Evolutionary conservation across 2,113 vertebrate species (phyloP), one percentile per base, ranked within the genome.

Genomic region (Aegotheles bennettii): DNA sequence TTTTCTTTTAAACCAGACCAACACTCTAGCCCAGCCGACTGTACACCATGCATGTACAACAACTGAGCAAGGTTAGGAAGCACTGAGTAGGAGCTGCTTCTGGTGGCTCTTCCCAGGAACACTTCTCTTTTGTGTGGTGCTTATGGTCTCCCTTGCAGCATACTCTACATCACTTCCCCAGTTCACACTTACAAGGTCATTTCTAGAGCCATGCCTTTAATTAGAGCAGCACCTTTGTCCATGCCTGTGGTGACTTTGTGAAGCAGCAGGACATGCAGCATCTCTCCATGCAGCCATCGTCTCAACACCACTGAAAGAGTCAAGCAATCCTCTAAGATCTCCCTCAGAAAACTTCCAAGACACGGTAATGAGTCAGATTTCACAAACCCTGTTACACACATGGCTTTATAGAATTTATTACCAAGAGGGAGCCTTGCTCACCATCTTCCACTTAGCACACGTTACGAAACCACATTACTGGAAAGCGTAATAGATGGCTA

Each of bases 1-100:
- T 91, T 84, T 87, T 68, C 64, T 78, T 87, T 84, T 70, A 89
- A 87, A 79, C 18, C 43, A 93, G 67, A 83, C n/a, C 61, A 88
- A 91, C 51, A 77, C 53, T 76, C 57, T 68, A 90, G 47, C 26
- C 57, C 61, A 60, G 67, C 8, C 24, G 19, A 40, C 51, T 12
- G 31, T 5, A 28, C 4, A 15, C 18, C 21, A 1, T 6, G 36
- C 79, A 48, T 57, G 57, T n/a, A 54, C 61, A 70, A 48, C 48
- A 50, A 16, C 29, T 38, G 25, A 75, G 42, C 26, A 82, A 38
- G 16, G 24, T 47, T 45, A 75, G 38, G 43, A 82, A 56, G 26
- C 17, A 78, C 61, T 5, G 43, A 71, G 56, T 0, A 64, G 61
- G 31, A 95, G n/a, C 36, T 60, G 61, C 80, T 84, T 82, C 65